Evolutionary conservation across 2,888 invertebrate species (phyloP).

Genomic region (Eupithecia dodoneata): DNA sequence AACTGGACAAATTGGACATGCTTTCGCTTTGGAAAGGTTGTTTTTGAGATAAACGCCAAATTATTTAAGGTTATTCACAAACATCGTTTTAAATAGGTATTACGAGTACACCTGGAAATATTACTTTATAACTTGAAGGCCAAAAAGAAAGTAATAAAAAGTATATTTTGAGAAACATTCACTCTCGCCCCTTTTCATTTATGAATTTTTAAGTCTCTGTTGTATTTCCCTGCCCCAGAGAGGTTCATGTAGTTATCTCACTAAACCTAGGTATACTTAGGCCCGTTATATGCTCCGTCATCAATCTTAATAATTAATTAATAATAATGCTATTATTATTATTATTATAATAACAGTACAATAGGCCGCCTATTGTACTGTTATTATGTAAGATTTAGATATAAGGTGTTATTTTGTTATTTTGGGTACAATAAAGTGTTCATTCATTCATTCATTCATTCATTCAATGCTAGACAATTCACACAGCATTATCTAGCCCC

Average conservation of each 20-base stretch:
- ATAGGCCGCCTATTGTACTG: too few relatives aligned
- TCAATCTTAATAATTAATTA: too few relatives aligned
- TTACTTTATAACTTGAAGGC: conserved; percentile 4
- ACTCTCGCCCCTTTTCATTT: background rate
- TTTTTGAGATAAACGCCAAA: conserved; percentile 32
- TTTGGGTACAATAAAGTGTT: too few relatives aligned
- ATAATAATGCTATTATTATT: too few relatives aligned
- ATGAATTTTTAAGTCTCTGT: background rate
- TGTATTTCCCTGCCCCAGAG: too few relatives aligned
- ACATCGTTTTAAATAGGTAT: conserved; percentile 13
- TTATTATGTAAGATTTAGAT: too few relatives aligned
- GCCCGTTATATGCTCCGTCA: too few relatives aligned
- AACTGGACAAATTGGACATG: conserved; percentile 41
- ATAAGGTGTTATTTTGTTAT: too few relatives aligned
- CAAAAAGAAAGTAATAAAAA: background rate
- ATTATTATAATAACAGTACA: too few relatives aligned
- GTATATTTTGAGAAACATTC: background rate
- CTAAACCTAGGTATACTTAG: background rate
- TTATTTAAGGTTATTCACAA: conserved; percentile 19
- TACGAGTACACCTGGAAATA: background rate
- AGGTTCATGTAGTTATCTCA: background rate
- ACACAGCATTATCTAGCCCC: too few relatives aligned
- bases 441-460: too few relatives aligned
- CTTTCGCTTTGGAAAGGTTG: conserved; percentile 37
- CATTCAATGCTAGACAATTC: too few relatives aligned